Percentiles rank a stretch among this genome's conserved stretches.
Evolutionary conservation across 2,797 vertebrate species (phyloP).

Genomic region (Coluber constrictor): DNA sequence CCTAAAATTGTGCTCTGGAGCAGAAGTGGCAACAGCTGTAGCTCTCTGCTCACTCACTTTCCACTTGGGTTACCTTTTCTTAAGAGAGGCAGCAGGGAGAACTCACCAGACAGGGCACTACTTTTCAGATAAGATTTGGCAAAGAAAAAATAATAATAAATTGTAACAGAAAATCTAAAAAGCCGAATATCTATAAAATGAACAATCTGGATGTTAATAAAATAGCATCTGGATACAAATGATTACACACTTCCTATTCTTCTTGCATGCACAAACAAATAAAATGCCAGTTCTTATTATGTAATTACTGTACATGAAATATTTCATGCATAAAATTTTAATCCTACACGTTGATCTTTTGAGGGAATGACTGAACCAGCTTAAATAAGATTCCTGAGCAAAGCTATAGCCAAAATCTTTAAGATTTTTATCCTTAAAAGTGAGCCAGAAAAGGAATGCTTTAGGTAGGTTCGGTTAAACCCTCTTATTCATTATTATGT

Average conservation of each 20-base stretch:
- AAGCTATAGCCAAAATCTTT: conserved; percentile 14
- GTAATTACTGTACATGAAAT: conserved; percentile 62
- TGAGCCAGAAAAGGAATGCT: not conserved
- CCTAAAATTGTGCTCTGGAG: conserved; percentile 70
- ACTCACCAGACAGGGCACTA: conserved; percentile 39
- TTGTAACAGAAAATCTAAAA: conserved; percentile 54
- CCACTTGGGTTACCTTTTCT: conserved; percentile 60
- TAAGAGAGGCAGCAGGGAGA: conserved; percentile 50
- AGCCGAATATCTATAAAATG: conserved; percentile 42
- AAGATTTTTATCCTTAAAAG: not conserved
- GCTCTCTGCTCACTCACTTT: conserved; percentile 62
- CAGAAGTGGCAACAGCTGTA: conserved; percentile 67
- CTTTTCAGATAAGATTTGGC: conserved; percentile 21
- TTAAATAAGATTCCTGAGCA: conserved; percentile 43
- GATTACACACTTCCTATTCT: conserved; percentile 46
- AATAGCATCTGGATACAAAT: conserved; percentile 52
- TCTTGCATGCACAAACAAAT: conserved; percentile 47
- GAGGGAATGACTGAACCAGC: conserved; percentile 37
- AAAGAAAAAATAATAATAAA: conserved; percentile 14
- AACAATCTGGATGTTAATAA: conserved; percentile 54
- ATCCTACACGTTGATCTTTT: conserved; percentile 51
- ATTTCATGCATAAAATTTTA: conserved; percentile 67
- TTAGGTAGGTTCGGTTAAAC: not conserved
- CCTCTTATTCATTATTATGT: not conserved
- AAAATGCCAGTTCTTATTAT: conserved; percentile 69